Evolutionary conservation across 2,888 invertebrate genomes (phyloP).

Genomic region (Periphyllus acericola): DNA sequence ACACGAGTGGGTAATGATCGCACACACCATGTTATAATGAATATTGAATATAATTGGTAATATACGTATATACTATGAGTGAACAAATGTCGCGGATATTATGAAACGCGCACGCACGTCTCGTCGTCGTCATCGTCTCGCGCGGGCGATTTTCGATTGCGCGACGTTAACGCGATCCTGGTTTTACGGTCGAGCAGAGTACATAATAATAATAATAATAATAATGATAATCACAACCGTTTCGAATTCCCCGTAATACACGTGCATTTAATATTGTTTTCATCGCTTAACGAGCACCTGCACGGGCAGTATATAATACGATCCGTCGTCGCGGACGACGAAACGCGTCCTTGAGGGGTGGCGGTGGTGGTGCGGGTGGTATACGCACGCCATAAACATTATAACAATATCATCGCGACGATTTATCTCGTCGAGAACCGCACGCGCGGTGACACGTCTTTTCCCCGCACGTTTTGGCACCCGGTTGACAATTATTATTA

Average conservation of each 20-base stretch:
- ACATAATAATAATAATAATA: background rate
- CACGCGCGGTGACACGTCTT: no score
- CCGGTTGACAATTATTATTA: no score
- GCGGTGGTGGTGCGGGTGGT: background rate
- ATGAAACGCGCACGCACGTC: background rate
- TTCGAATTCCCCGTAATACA: background rate
- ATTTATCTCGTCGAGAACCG: background rate
- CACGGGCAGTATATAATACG: background rate
- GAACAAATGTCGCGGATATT: background rate
- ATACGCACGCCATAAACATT: background rate
- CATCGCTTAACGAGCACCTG: background rate
- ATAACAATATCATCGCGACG: background rate
- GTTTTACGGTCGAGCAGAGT: background rate
- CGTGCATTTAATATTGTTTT: background rate
- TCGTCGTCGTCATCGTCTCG: background rate
- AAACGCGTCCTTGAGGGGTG: background rate
- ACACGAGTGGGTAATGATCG: background rate
- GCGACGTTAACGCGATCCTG: background rate
- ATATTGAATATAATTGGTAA: no score
- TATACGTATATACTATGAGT: background rate
- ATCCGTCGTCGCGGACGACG: background rate
- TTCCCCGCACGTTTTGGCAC: no score
- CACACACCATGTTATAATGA: background rate
- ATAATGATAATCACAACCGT: background rate
- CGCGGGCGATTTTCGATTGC: background rate